These are phyloP conservation scores for Bradysia coprophila DNA, from an alignment of 1,140 invertebrate species.

Conservation along the genomic window DNA sequence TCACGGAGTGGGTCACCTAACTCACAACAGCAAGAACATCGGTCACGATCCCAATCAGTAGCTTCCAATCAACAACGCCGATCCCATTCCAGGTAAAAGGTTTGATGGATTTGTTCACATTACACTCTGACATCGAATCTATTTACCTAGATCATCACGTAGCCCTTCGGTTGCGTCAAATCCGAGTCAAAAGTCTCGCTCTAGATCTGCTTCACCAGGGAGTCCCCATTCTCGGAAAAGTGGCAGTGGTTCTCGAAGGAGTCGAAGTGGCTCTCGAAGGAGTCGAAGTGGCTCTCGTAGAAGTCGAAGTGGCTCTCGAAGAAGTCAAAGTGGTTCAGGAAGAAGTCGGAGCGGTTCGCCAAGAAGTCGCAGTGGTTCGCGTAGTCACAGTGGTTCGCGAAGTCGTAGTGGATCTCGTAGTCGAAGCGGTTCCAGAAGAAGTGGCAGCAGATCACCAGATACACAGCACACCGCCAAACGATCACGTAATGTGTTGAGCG, in stretches of 20 bases:
- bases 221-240: constrained; percentile 8
- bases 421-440: constrained; percentile 20
- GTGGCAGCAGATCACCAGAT: constrained; percentile 10
- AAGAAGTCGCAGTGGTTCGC: constrained; percentile 15
- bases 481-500: constrained; percentile 20
- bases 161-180: constrained; percentile 17
- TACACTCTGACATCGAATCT: not conserved
- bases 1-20: constrained; percentile 13
- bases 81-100: not conserved
- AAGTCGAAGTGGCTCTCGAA: constrained; percentile 12
- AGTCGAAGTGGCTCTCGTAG: constrained; percentile 22
- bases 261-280: constrained; percentile 23
- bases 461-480: constrained; percentile 19
- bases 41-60: not conserved
- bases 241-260: constrained; percentile 11
- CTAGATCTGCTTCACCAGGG: constrained; percentile 4
- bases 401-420: constrained; percentile 16
- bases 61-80: not conserved
- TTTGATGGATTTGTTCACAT: not conserved
- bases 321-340: constrained; percentile 11
- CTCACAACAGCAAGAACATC: constrained; percentile 8
- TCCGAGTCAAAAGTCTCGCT: not conserved
- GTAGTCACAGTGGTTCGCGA: constrained; percentile 13
- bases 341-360: constrained; percentile 14
- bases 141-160: constrained; percentile 9